Base-by-base conservation (phyloP, 2,888 invertebrate species). In the Brachyptera putata region DNA sequence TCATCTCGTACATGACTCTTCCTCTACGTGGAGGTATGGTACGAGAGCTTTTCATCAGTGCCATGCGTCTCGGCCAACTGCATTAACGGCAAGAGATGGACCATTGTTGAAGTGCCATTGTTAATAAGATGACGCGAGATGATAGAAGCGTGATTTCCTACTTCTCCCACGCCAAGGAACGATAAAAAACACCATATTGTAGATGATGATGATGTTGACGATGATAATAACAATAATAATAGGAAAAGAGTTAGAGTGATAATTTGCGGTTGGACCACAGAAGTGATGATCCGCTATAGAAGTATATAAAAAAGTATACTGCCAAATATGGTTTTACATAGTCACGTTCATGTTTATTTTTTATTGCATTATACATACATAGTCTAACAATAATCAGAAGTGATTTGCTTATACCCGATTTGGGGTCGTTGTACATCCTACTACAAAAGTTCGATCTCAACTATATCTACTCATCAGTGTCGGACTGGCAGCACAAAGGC, bases 331-430 rank as follows among this genome's bases (percentile, higher is more conserved):
- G 46, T 24, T 21, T 46, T 22, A 9, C 21, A 24, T 24, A 24
- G 46, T 46, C 46, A 46, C 46, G 46, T 22, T 21, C 4, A 4
- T 46, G 46, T 24, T 46, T 46, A 24, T 24, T 46, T n/a, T n/a
- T n/a, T n/a, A n/a, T n/a, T n/a, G n/a, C n/a, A n/a, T n/a, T n/a
- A n/a, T n/a, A n/a, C n/a, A n/a, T n/a, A n/a, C n/a, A n/a, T n/a
- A 13, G 21, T 21, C 21, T 4, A 13, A 24, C 24, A 9, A 3
- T 24, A 24, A 46, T 46, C 24, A 24, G 22, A n/a, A 46, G 24
- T 24, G 24, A 46, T 46, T 46, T 46, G 46, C 21, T 21, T 46
- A 46, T 24, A 41, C 16, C 41, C n/a, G n/a, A n/a, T 41, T 41
- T 21, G 18, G 41, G 41, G 41, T 41, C 41, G 3, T 7, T 7